Evolutionary conservation across 2,797 vertebrate species (phyloP).

Genomic region (Lacerta bilineata): DNA sequence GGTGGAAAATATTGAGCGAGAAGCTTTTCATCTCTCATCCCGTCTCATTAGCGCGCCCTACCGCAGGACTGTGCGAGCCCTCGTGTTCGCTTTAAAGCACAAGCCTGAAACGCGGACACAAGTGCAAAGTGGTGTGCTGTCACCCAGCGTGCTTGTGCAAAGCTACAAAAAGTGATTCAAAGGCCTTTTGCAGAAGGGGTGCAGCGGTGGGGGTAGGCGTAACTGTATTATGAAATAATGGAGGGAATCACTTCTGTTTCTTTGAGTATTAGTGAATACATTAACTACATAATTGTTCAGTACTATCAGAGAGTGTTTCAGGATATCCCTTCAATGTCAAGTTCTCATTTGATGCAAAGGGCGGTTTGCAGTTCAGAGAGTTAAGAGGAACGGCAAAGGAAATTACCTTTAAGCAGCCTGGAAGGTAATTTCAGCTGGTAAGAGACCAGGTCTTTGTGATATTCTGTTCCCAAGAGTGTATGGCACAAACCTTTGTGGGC

Average conservation of each 20-base stretch:
- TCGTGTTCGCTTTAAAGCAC: constrained; percentile 96
- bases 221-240: not conserved
- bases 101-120: constrained; percentile 85
- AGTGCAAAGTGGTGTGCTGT: constrained; percentile 83
- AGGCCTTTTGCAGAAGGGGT: not conserved
- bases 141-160: constrained; percentile 86
- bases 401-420: not conserved
- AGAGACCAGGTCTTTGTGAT: not conserved
- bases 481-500: not conserved
- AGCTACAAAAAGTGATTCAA: constrained; percentile 89
- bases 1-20: constrained; percentile 94
- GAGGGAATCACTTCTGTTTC: not conserved
- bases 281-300: not conserved
- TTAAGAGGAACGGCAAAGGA: not conserved
- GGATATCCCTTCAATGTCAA: not conserved
- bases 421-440: not conserved
- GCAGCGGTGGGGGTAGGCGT: not conserved
- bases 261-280: not conserved
- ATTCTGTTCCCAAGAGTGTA: not conserved
- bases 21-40: constrained; percentile 93
- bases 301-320: not conserved
- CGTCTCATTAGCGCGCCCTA: constrained; percentile 89
- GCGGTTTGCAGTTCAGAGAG: not conserved
- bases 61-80: constrained; percentile 88
- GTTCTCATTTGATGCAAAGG: not conserved